Conservation (phyloP, 2,888 invertebrate genomes). For the Philonicus albiceps region DNA sequence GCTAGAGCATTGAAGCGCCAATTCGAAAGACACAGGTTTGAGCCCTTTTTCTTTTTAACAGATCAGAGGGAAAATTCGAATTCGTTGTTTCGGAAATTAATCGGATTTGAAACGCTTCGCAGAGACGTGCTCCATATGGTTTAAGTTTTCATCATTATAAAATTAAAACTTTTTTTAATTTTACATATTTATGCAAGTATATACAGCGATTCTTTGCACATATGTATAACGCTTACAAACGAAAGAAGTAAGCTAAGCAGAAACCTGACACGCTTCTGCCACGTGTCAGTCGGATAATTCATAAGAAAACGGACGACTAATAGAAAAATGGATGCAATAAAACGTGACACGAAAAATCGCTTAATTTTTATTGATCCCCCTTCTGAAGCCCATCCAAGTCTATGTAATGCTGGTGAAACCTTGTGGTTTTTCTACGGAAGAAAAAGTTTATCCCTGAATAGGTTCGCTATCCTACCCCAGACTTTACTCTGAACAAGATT, state of each 20-base stretch:
- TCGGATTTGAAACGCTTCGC: too few relatives aligned
- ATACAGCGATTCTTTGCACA: background rate
- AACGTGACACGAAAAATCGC: slow-evolving; percentile 50
- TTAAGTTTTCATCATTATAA: too few relatives aligned
- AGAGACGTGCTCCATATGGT: too few relatives aligned
- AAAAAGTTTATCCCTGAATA: slow-evolving; percentile 7
- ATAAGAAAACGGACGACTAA: slow-evolving; percentile 44
- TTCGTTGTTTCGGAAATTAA: too few relatives aligned
- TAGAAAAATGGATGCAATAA: slow-evolving; percentile 49
- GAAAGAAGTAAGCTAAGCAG: slow-evolving; percentile 12
- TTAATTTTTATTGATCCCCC: slow-evolving; percentile 48
- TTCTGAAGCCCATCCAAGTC: slow-evolving; percentile 4
- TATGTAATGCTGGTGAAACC: background rate
- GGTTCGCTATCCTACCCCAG: slow-evolving; percentile 6
- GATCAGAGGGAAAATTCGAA: too few relatives aligned
- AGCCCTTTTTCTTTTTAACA: too few relatives aligned
- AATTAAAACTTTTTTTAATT: background rate
- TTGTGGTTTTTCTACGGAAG: slow-evolving; percentile 32
- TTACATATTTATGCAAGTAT: background rate
- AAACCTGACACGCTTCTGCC: slow-evolving; percentile 46
- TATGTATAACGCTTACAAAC: background rate
- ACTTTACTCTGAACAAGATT: background rate
- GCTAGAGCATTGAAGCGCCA: too few relatives aligned
- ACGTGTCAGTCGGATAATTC: slow-evolving; percentile 47
- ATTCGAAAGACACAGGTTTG: too few relatives aligned